Conservation (phyloP, 2,113 vertebrate species). For the Antidorcas marsupialis region DNA sequence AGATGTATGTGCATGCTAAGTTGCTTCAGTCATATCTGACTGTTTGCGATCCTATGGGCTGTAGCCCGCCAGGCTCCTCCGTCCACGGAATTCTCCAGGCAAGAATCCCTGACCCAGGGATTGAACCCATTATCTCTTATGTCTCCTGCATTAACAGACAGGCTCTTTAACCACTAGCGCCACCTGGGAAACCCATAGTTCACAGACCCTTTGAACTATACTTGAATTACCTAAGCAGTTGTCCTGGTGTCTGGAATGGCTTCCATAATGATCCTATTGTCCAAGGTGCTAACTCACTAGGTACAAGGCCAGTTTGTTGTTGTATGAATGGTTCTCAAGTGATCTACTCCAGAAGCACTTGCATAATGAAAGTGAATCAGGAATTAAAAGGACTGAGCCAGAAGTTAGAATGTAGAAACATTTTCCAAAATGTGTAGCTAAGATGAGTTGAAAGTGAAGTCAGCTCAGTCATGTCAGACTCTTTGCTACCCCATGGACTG, state of each 20-base stretch:
- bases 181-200: not conserved
- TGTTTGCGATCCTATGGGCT: not conserved
- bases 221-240: not conserved
- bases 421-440: not conserved
- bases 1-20: not conserved
- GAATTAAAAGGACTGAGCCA: not conserved
- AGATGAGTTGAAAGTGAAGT: not conserved
- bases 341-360: not conserved
- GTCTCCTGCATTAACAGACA: not conserved
- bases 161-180: not conserved
- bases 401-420: not conserved
- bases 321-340: not conserved
- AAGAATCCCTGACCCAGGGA: not conserved
- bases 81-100: not conserved
- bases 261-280: not conserved
- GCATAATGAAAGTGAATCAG: not conserved
- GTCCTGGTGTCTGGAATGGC: not conserved
- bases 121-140: not conserved
- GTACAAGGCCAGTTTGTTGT: not conserved
- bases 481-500: not conserved
- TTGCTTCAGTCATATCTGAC: not conserved
- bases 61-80: not conserved
- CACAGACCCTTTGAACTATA: not conserved
- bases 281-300: not conserved
- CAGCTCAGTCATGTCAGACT: not conserved